phyloP scores from a whole-genome alignment of 2,888 invertebrate genomes.

The Escarpia spicata region DNA sequence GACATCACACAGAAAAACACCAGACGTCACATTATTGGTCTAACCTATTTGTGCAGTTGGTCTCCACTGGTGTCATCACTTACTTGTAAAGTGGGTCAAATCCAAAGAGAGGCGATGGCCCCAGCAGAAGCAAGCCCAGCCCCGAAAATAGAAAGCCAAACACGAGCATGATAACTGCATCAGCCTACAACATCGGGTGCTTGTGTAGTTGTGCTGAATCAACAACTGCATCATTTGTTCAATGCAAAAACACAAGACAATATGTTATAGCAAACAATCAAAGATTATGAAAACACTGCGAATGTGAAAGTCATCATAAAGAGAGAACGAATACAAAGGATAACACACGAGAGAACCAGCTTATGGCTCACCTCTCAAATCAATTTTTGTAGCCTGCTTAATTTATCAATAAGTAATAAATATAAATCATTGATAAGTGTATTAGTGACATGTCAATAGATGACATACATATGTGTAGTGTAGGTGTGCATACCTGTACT shows the following conservation, averaged over 20 bases:
- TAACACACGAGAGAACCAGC: too few species aligned
- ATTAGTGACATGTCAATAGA: background rate
- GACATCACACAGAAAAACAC: background rate
- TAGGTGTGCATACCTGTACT: too few species aligned
- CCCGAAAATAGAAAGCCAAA: constrained; percentile 60
- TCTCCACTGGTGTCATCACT: background rate
- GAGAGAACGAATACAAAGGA: too few species aligned
- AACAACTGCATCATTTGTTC: background rate
- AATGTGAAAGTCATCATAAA: too few species aligned
- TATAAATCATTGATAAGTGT: background rate
- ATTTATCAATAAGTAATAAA: background rate
- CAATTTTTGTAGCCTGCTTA: too few species aligned
- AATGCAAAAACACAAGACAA: background rate
- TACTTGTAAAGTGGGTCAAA: constrained; percentile 33
- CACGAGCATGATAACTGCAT: constrained; percentile 50
- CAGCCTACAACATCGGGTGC: constrained; percentile 5
- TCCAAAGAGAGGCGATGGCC: constrained; percentile 74
- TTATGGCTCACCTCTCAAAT: too few species aligned
- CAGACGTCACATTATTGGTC: background rate
- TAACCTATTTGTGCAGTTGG: background rate
- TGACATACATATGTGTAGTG: too few species aligned
- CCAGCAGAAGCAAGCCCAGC: constrained; percentile 78
- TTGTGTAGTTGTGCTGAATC: background rate
- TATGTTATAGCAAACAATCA: background rate
- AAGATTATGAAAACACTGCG: background rate